These are phyloP conservation scores for Macrobrachium nipponense DNA, from an alignment of 1,140 invertebrate genomes.

Conservation along the genomic window DNA sequence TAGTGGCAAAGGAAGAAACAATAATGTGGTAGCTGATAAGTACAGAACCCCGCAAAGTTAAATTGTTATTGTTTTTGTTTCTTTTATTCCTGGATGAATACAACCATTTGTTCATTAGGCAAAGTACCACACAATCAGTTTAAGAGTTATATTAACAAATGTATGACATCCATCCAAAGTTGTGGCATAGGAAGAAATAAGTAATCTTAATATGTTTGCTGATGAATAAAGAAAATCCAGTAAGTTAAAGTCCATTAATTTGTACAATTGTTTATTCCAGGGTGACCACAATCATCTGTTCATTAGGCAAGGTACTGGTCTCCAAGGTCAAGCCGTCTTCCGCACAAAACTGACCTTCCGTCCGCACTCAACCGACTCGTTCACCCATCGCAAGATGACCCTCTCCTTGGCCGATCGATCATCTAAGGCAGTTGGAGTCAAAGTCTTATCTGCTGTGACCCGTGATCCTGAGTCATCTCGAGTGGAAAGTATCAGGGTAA, in stretches of 20 bases:
- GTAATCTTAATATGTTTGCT: too few species aligned
- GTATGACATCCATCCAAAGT: too few species aligned
- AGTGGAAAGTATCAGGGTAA: slow-evolving; percentile 72
- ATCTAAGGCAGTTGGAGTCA: slow-evolving; percentile 96
- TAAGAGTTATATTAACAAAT: too few species aligned
- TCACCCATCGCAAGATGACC: slow-evolving; percentile 99
- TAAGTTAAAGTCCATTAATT: not conserved
- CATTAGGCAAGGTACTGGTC: slow-evolving; percentile 96
- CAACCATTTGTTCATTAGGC: too few species aligned
- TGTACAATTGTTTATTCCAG: slow-evolving; percentile 67
- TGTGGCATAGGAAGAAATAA: too few species aligned
- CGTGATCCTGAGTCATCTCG: slow-evolving; percentile 93
- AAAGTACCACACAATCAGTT: too few species aligned
- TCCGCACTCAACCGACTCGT: slow-evolving; percentile 97
- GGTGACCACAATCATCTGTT: slow-evolving; percentile 95
- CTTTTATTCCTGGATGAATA: too few species aligned
- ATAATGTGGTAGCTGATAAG: too few species aligned
- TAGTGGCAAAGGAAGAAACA: too few species aligned
- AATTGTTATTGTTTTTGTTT: too few species aligned
- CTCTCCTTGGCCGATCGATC: slow-evolving; percentile 96
- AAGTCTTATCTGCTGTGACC: slow-evolving; percentile 94
- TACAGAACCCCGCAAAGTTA: too few species aligned
- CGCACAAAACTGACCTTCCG: slow-evolving; percentile 96
- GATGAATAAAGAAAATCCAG: too few species aligned
- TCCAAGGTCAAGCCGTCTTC: slow-evolving; percentile 97